phyloP scores from a whole-genome alignment of 2,113 vertebrate species.

The Hippocampus barbouri region DNA sequence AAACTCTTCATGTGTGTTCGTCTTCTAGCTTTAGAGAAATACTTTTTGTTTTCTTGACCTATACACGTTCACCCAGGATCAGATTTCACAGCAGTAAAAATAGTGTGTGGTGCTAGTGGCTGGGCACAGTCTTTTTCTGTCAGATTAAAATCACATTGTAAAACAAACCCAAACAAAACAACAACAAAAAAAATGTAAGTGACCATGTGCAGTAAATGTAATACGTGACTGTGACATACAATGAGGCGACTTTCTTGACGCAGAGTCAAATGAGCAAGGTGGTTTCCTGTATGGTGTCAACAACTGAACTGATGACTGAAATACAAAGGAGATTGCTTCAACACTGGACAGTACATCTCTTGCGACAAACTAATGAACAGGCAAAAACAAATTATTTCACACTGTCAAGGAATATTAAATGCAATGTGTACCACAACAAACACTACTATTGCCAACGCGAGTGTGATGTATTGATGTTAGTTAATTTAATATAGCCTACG shows the following conservation, averaged over 20 bases:
- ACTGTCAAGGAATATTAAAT: neutral
- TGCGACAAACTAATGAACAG: neutral
- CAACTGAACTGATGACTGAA: neutral
- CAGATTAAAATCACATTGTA: constrained; percentile 3
- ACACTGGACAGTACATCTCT: neutral
- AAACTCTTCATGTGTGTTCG: neutral
- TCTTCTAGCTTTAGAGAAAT: neutral
- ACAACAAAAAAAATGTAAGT: neutral
- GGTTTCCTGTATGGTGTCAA: constrained; percentile 1
- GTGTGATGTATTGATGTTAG: too few species aligned
- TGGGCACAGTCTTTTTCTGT: neutral
- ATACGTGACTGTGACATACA: neutral
- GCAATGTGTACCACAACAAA: too few species aligned
- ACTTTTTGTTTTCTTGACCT: neutral
- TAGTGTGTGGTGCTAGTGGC: neutral
- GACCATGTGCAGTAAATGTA: neutral
- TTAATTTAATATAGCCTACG: too few species aligned
- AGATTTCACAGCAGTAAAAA: neutral
- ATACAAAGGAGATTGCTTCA: neutral
- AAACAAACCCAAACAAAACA: neutral
- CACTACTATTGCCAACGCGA: too few species aligned
- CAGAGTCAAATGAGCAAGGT: neutral
- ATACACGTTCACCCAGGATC: neutral
- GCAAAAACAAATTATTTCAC: neutral
- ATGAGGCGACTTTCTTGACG: neutral